Conservation (phyloP, 2,888 invertebrate genomes). For the Tethea ocularis region DNA sequence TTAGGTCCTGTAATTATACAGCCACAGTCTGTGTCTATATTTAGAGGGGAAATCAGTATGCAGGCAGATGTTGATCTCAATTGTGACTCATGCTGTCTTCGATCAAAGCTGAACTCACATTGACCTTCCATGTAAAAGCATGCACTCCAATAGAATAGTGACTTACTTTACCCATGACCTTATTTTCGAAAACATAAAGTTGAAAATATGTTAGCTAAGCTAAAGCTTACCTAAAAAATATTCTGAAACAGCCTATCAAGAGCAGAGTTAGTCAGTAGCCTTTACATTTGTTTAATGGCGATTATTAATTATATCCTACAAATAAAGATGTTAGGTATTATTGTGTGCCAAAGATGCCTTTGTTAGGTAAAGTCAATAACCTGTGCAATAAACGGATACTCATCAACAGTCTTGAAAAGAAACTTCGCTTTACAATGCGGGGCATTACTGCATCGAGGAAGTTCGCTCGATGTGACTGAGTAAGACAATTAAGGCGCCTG, state of each 20-base stretch:
- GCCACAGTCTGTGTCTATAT: constrained; percentile 54
- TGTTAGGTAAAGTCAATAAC: constrained; percentile 21
- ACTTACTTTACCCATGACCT: not conserved
- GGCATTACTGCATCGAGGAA: constrained; percentile 21
- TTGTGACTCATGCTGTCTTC: constrained; percentile 57
- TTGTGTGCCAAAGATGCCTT: constrained; percentile 17
- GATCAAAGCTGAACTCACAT: constrained; percentile 31
- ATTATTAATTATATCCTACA: not conserved
- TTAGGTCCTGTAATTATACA: constrained; percentile 41
- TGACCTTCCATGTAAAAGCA: constrained; percentile 18
- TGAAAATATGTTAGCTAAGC: too few relatives aligned
- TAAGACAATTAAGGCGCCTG: constrained; percentile 28
- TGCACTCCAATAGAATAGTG: not conserved
- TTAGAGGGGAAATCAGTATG: constrained; percentile 55
- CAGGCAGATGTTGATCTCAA: constrained; percentile 51
- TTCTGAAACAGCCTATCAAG: not conserved
- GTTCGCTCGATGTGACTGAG: constrained; percentile 25
- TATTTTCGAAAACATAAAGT: not conserved
- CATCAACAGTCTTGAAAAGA: constrained; percentile 14
- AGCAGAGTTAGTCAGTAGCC: not conserved
- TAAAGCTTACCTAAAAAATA: too few relatives aligned
- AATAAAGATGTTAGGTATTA: constrained; percentile 1
- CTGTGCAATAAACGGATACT: constrained; percentile 17
- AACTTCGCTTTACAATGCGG: constrained; percentile 21
- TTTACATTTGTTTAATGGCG: not conserved